A percentile compares a stretch with the other conserved stretches of the same genome.
These are phyloP conservation scores for Lobophora halterata DNA, from an alignment of 2,888 invertebrate species.

Conservation along the genomic window DNA sequence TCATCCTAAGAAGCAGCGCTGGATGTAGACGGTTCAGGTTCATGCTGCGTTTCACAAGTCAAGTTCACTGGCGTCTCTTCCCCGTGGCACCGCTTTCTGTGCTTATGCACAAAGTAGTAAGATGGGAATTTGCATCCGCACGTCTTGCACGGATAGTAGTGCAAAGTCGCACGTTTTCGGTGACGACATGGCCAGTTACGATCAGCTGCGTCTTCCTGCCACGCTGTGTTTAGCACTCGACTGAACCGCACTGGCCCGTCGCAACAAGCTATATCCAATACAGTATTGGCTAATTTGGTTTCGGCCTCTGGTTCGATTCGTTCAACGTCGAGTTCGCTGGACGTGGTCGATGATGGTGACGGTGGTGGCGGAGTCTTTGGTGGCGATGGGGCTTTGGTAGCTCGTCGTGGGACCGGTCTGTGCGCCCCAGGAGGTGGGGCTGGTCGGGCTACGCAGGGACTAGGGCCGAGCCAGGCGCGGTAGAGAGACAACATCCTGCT, in stretches of 20 bases:
- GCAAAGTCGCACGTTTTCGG: conserved; percentile 89
- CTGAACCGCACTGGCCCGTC: conserved; percentile 94
- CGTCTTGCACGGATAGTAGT: conserved; percentile 96
- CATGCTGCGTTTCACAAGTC: conserved; percentile 27
- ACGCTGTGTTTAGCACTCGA: conserved; percentile 91
- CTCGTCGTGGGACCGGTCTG: conserved; percentile 65
- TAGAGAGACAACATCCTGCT: conserved; percentile 72
- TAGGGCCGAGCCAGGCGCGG: conserved; percentile 77
- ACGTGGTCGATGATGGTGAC: conserved; percentile 64
- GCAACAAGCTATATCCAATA: conserved; percentile 94
- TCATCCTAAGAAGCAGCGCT: conserved; percentile 39
- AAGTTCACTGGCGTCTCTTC: conserved; percentile 66
- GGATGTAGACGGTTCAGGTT: conserved; percentile 53
- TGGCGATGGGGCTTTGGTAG: conserved; percentile 60
- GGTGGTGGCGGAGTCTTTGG: conserved; percentile 52
- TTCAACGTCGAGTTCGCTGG: conserved; percentile 72
- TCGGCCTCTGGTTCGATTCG: conserved; percentile 58
- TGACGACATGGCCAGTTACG: conserved; percentile 93
- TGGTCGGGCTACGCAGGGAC: conserved; percentile 68
- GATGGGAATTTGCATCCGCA: conserved; percentile 96
- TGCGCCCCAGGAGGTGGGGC: conserved; percentile 75
- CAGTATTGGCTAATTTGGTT: conserved; percentile 79
- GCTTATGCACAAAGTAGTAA: conserved; percentile 96
- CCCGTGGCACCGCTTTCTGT: conserved; percentile 91
- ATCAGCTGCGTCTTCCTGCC: conserved; percentile 70